A percentile compares a stretch with the other conserved stretches of the same genome.
These are phyloP conservation scores for Watsonalla cultraria DNA, from an alignment of 2,888 invertebrate genomes.

Conservation along the genomic window DNA sequence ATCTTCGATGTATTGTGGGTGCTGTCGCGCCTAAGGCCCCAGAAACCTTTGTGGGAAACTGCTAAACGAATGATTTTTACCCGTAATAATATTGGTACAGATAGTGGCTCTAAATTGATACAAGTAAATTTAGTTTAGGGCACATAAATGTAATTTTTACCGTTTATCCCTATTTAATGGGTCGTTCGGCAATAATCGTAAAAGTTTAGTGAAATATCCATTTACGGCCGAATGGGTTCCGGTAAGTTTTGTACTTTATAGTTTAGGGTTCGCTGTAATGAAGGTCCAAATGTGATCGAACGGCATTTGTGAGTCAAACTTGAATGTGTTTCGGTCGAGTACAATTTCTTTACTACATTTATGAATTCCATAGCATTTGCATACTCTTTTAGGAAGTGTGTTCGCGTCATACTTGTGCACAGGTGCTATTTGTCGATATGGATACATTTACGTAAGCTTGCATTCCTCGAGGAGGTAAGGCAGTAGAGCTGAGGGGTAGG, in stretches of 20 bases:
- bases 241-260: slow-evolving; percentile 28
- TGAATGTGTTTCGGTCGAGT: slow-evolving; percentile 20
- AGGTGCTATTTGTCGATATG: background rate
- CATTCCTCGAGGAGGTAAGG: no score
- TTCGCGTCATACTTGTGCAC: background rate
- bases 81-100: no score
- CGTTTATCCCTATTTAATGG: slow-evolving; percentile 14
- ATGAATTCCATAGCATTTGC: slow-evolving; percentile 2
- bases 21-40: no score
- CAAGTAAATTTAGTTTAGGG: no score
- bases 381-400: background rate
- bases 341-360: slow-evolving; percentile 13
- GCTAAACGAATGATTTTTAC: no score
- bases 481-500: no score
- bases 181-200: slow-evolving; percentile 28
- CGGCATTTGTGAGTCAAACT: slow-evolving; percentile 30
- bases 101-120: no score
- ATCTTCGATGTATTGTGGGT: no score
- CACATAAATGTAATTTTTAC: background rate
- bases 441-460: no score
- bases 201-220: slow-evolving; percentile 26
- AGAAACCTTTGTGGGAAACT: no score
- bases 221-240: slow-evolving; percentile 17
- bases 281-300: slow-evolving; percentile 28
- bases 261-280: slow-evolving; percentile 29